Base-by-base conservation (phyloP, 1,140 invertebrate species). In the Pollicipes pollicipes region DNA sequence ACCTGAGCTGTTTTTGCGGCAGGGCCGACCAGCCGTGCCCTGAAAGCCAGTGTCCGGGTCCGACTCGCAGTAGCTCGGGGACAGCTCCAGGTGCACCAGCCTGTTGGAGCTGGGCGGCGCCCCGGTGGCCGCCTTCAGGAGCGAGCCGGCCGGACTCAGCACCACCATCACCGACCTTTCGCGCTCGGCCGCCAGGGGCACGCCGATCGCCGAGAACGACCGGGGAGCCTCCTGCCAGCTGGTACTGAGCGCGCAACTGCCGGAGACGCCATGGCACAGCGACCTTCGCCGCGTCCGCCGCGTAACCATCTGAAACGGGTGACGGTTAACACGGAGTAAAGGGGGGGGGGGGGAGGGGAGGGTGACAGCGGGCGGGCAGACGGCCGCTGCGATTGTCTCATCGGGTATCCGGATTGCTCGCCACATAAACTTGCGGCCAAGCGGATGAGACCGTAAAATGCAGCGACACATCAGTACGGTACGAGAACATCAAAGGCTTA, bases 91-190 rank as follows among this genome's bases (percentile, higher is more conserved):
- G 75, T 83, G 89, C 37, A 87, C 81, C 35, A 89, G 77, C 6
- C 17, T 10, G 45, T 21, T 10, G 10, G 13, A 21, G 45, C 45
- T 58, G 45, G 45, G 45, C 45, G 13, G 45, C 45, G 8, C 21
- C 6, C 86, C 26, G 91, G 90, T 77, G 95, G 82, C 26, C 90
- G 91, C 77, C 80, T 85, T 95, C 95, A 98, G 80, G 95, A 98
- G 3, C 94, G 97, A 77, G 91, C 88, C 80, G 97, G 85, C 0
- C 91, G 91, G 78, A 94, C 97, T 70, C 92, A 94, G 2, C 95
- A 21, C 95, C 69, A 92, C 95, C 32, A 97, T 92, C 8, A 95
- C 95, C 79, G 97, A 95, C 79, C 87, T 88, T 74, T 85, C 85
- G 76, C 87, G 88, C 58, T 83, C 45, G 45, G 45, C 45, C 10